Evolutionary conservation across 2,797 vertebrate species (phyloP).

Genomic region (Acanthopagrus latus): DNA sequence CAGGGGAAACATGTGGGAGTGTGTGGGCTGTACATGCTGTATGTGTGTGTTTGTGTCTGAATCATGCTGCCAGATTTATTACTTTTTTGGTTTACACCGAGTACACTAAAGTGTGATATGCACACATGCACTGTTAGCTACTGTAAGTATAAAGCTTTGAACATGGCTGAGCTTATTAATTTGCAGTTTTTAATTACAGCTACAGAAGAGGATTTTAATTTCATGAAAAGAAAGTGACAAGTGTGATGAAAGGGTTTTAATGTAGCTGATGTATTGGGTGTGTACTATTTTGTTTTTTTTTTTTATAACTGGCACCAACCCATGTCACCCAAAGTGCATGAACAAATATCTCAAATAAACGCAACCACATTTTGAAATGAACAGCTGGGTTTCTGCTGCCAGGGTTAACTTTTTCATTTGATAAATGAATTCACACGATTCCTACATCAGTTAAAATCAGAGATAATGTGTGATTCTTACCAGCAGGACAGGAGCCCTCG

Average conservation of each 20-base stretch:
- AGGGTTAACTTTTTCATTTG: neutral
- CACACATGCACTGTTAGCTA: conserved; percentile 39
- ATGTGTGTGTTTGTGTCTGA: conserved; percentile 47
- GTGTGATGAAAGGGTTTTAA: neutral
- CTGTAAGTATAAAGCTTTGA: conserved; percentile 35
- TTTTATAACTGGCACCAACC: neutral
- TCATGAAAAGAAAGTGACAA: neutral
- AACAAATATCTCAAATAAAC: neutral
- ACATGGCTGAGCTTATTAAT: conserved; percentile 22
- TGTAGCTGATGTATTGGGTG: neutral
- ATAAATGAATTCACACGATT: conserved; percentile 3
- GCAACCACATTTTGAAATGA: neutral
- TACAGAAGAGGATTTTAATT: conserved; percentile 26
- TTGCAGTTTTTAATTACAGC: conserved; percentile 39
- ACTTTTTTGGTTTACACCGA: conserved; percentile 45
- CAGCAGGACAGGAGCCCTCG: conserved; percentile 37
- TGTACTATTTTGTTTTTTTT: neutral
- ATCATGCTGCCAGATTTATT: conserved; percentile 34
- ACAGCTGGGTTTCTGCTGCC: neutral
- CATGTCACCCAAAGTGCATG: neutral
- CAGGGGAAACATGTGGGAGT: conserved; percentile 77
- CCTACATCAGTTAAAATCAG: conserved; percentile 5
- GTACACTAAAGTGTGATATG: conserved; percentile 31
- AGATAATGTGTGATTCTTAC: conserved; percentile 60
- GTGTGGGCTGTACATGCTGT: conserved; percentile 71